Evolutionary conservation across 2,797 vertebrate species (phyloP), one percentile per base, ranked within the genome.

Genomic region (Pantherophis alleghaniensis): DNA sequence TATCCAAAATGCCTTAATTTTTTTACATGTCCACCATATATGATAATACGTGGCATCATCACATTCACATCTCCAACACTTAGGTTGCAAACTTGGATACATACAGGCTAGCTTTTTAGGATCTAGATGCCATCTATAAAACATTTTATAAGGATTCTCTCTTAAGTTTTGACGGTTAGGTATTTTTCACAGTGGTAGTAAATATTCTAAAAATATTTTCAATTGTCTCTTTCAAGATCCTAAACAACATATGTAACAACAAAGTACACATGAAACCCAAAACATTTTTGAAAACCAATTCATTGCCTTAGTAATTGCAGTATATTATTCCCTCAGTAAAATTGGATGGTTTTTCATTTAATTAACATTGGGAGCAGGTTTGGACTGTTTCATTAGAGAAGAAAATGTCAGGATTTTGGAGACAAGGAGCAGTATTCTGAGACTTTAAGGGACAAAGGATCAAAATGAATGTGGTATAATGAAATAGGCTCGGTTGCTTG

Each of bases 401-500:
- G 16, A 32, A 55, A 91, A 91, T 86, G 60, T 61, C 53, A 28
- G 60, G 24, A 22, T 56, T 51, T 83, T 83, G 56, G 22, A 56
- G 69, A 60, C 87, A 37, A 92, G 28, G 88, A 93, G 55, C 28
- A 42, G 20, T 37, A 61, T 88, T 88, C 16, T 88, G 92, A 83
- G 66, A 91, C 53, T 88, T 53, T 53, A 55, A 88, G 61, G 47
- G 56, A 93, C 28, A 79, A 91, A 3, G 94, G 55, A 47, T 92
- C 83, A 94, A 96, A 96, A 95, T 95, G 91, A 96, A 94, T 42
- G 93, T 94, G 26, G 61, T 92, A 94, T 94, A 95, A 92, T 94
- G 88, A 95, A 92, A 83, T 83, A 55, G 74, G 92, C 92, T 7
- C 86, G 26, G 24, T 56, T 92, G 69, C 55, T 94, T 94, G 28